phyloP scores from a whole-genome alignment of 2,888 invertebrate genomes.

The Scaptomyza cyrtandrae region DNA sequence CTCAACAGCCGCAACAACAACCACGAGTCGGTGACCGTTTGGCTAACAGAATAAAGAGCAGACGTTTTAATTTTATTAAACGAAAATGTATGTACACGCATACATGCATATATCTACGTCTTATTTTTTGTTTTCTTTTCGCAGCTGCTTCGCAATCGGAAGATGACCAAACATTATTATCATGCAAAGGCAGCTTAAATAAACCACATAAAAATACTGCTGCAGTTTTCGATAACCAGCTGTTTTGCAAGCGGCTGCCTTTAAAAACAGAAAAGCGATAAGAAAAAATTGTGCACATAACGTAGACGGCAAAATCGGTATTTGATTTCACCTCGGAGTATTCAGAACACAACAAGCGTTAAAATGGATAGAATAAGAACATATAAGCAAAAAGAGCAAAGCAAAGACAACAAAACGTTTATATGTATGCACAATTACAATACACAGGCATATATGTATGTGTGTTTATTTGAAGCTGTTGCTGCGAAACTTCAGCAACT shows the following conservation, averaged over 20 bases:
- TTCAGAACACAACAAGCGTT: conserved; percentile 7
- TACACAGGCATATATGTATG: conserved; percentile 32
- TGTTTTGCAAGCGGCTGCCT: conserved; percentile 30
- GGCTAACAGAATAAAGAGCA: conserved; percentile 31
- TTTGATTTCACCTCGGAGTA: conserved; percentile 30
- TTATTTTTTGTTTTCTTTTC: conserved; percentile 5
- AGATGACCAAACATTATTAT: conserved; percentile 12
- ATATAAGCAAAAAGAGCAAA: conserved; percentile 38
- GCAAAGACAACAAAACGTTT: conserved; percentile 37
- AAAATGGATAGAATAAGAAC: conserved; percentile 44
- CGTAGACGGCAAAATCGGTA: conserved; percentile 8
- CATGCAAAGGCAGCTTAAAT: background rate
- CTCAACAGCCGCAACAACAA: conserved; percentile 34
- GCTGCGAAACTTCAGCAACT: conserved; percentile 31
- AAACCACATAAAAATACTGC: background rate
- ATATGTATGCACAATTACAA: conserved; percentile 39
- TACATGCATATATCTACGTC: background rate
- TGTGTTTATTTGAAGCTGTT: conserved; percentile 38
- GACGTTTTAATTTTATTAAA: conserved; percentile 20
- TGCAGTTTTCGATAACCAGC: conserved; percentile 19
- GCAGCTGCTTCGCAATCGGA: conserved; percentile 19
- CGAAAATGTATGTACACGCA: conserved; percentile 7
- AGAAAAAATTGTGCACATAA: conserved; percentile 14
- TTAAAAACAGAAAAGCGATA: conserved; percentile 27
- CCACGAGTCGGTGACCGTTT: conserved; percentile 39